A percentile compares a stretch with the other conserved stretches of the same genome.
These are phyloP conservation scores for Girardia tigrina DNA, from an alignment of 2,888 invertebrate genomes.

Conservation along the genomic window DNA sequence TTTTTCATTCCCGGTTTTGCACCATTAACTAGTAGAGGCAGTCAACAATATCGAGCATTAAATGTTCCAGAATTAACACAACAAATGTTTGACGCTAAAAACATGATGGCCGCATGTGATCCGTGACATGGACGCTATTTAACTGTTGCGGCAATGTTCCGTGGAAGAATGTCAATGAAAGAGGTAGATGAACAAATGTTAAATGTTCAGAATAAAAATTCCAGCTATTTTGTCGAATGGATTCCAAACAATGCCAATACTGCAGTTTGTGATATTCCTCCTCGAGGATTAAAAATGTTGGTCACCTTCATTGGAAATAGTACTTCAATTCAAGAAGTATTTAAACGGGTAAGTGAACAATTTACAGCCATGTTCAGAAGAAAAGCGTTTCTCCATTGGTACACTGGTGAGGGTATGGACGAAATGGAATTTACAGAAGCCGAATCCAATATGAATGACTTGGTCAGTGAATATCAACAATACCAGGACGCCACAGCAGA, in stretches of 20 bases:
- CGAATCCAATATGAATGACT: slow-evolving; percentile 70
- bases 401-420: slow-evolving; percentile 86
- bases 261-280: slow-evolving; percentile 46
- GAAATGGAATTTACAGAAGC: slow-evolving; percentile 87
- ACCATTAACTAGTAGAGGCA: slow-evolving; percentile 70
- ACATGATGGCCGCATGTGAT: slow-evolving; percentile 91
- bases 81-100: slow-evolving; percentile 78
- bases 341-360: slow-evolving; percentile 45
- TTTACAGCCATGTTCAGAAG: slow-evolving; percentile 73
- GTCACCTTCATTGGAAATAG: slow-evolving; percentile 46
- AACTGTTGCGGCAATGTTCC: slow-evolving; percentile 47
- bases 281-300: slow-evolving; percentile 44
- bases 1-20: slow-evolving; percentile 80
- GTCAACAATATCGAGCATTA: slow-evolving; percentile 65
- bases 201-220: slow-evolving; percentile 58
- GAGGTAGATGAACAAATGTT: slow-evolving; percentile 66
- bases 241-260: slow-evolving; percentile 48
- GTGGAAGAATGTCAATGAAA: slow-evolving; percentile 49
- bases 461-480: slow-evolving; percentile 33
- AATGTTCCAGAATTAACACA: slow-evolving; percentile 79
- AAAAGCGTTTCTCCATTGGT: slow-evolving; percentile 88
- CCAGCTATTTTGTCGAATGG: slow-evolving; percentile 50
- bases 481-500: background rate
- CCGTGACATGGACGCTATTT: slow-evolving; percentile 62
- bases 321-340: slow-evolving; percentile 48